Conservation (phyloP, 2,888 invertebrate genomes). For the Serripes groenlandicus region DNA sequence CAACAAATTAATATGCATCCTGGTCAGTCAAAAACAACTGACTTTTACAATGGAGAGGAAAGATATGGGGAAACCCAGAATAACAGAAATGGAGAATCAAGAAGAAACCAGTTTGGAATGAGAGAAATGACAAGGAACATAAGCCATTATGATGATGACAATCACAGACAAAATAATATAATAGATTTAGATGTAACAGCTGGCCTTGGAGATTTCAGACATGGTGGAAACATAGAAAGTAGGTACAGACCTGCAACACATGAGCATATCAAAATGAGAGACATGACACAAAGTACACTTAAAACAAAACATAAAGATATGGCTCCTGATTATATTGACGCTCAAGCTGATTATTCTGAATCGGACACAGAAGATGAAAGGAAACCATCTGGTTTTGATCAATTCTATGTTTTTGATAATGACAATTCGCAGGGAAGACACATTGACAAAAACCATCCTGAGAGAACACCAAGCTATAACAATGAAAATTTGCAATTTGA, state of each 20-base stretch:
- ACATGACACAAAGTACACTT: neutral
- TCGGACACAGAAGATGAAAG: neutral
- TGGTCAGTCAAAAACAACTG: neutral
- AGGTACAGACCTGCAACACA: no score
- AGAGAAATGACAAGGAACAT: neutral
- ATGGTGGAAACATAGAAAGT: neutral
- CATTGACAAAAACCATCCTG: no score
- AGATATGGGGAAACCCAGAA: neutral
- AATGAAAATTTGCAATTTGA: neutral
- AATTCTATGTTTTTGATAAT: no score
- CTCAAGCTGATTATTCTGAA: neutral
- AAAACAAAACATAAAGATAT: neutral
- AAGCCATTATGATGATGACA: neutral
- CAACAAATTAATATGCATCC: neutral
- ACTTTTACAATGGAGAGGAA: neutral
- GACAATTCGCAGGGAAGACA: no score
- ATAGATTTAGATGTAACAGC: no score
- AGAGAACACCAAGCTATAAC: no score
- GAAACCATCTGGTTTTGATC: slow-evolving; percentile 6
- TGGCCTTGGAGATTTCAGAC: neutral
- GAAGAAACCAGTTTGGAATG: neutral
- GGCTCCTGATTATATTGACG: neutral
- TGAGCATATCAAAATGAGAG: neutral
- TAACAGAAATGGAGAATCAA: neutral
- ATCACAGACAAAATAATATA: neutral